Base-by-base conservation (phyloP, 2,113 vertebrate species). In the Leptocoma aspasia region DNA sequence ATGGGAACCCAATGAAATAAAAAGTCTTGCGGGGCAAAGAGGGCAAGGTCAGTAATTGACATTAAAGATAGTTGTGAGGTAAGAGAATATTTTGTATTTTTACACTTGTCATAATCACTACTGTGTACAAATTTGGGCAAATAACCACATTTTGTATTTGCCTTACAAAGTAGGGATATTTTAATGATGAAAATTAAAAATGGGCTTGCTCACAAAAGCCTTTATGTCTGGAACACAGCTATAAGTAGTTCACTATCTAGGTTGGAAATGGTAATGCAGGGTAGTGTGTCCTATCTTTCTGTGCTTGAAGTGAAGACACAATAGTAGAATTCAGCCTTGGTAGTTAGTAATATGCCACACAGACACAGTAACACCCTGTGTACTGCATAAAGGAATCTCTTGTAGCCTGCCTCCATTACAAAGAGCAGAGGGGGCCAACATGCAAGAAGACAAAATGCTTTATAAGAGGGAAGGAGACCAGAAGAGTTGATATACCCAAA, bases 351-450 rank as follows among this genome's bases (percentile, higher is more conserved):
- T 98, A 98, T 98, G 98, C 98, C 98, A 98, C 97, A 96, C 97
- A 98, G 98, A 98, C 98, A 99, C 98, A 99, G 98, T 99, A 98
- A 98, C 97, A 98, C 98, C 98, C 98, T 99, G 98, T 99, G 93
- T 98, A 98, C 97, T 97, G 97, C 97, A 99, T 99, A 98, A 99
- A 99, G 97, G 98, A 98, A 98, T 98, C 98, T 97, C 98, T 99
- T 99, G 98, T 99, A 98, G 98, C 98, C 98, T 97, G 97, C 94
- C 85, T 97, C 95, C 87, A 75, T 98, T 98, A 98, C 97, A 98
- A 98, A 98, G 94, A 98, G 97, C 97, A 96, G 97, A 92, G 92
- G 94, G 97, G 97, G 96, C 64, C 96, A 97, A 95, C 95, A 95
- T 65, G 90, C 96, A 97, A 95, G 93, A 93, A 80, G 95, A 97